These are phyloP conservation scores for Etheostoma cragini DNA, from an alignment of 2,113 vertebrate species.

Conservation along the genomic window DNA sequence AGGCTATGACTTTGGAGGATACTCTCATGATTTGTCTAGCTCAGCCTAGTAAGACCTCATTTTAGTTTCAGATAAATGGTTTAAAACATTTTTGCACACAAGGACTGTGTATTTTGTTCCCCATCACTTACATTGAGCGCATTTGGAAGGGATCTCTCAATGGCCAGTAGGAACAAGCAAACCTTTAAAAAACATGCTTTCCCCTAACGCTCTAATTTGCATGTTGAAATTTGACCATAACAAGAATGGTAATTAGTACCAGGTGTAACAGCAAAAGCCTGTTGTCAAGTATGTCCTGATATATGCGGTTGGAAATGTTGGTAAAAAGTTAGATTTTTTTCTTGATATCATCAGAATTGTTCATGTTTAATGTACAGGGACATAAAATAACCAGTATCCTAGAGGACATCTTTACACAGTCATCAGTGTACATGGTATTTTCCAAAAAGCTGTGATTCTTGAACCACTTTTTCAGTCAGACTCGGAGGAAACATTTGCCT, in stretches of 20 bases:
- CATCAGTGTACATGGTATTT: not conserved
- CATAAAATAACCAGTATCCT: not conserved
- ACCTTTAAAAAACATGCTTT: not conserved
- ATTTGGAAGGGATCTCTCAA: not conserved
- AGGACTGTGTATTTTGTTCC: not conserved
- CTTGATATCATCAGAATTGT: not conserved
- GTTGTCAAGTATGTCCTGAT: not conserved
- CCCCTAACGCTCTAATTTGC: not conserved
- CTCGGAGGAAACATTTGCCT: conserved; percentile 33
- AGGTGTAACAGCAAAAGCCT: not conserved
- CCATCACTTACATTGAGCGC: not conserved
- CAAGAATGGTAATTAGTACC: too few species aligned
- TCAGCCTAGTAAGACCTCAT: not conserved
- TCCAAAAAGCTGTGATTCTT: conserved; percentile 8
- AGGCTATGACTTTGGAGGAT: too few species aligned
- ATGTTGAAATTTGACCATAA: not conserved
- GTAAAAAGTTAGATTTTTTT: not conserved
- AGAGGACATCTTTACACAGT: not conserved
- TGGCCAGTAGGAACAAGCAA: not conserved
- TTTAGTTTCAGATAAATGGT: not conserved
- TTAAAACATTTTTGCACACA: not conserved
- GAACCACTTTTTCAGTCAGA: conserved; percentile 9
- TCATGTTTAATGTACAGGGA: not conserved
- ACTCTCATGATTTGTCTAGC: too few species aligned
- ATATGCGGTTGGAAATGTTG: not conserved